A percentile compares a stretch with the other conserved stretches of the same genome.
These are phyloP conservation scores for Euclidia mi DNA, from an alignment of 2,888 invertebrate genomes.

Conservation along the genomic window DNA sequence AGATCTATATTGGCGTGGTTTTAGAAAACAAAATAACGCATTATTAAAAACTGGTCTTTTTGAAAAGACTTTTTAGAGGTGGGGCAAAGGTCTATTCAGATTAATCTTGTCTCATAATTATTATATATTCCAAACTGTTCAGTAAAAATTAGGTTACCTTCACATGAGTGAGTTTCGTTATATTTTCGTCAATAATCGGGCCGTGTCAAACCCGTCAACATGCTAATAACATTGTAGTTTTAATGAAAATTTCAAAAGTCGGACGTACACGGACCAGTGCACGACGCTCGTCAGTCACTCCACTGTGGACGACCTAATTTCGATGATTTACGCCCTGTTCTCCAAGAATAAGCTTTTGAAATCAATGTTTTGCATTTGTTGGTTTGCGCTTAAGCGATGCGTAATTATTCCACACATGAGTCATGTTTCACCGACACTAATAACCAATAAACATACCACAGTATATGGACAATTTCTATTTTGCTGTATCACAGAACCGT, in stretches of 20 bases:
- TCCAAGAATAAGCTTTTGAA: conserved; percentile 67
- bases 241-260: conserved; percentile 44
- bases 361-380: conserved; percentile 57
- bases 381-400: conserved; percentile 34
- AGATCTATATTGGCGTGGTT: too few species aligned
- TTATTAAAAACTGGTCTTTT: too few species aligned
- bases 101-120: too few species aligned
- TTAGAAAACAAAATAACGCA: too few species aligned
- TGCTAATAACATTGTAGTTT: conserved; percentile 48
- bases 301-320: conserved; percentile 66
- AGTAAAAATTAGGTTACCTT: conserved; percentile 29
- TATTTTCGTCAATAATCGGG: conserved; percentile 39
- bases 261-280: conserved; percentile 16
- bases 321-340: conserved; percentile 62
- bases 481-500: background rate
- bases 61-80: too few species aligned
- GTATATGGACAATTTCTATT: background rate
- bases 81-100: too few species aligned
- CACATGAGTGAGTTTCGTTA: conserved; percentile 17
- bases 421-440: background rate
- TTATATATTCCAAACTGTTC: background rate
- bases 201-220: conserved; percentile 47
- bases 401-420: conserved; percentile 21
- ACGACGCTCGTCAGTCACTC: conserved; percentile 25
- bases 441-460: background rate